Conservation (phyloP, 2,113 vertebrate species). For the Arothron firmamentum region DNA sequence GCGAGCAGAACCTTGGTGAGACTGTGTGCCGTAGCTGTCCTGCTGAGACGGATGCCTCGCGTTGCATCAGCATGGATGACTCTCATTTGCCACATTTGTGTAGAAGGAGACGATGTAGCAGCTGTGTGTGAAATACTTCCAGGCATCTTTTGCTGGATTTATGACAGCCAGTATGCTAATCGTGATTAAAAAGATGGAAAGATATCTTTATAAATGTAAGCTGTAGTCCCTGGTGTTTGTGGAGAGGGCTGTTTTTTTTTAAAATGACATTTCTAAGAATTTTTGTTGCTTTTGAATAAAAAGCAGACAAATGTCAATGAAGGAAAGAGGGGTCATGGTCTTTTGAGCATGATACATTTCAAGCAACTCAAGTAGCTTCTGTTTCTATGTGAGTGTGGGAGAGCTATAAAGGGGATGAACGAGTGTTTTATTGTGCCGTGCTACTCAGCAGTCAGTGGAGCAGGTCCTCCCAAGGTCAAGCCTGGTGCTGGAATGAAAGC, state of each 20-base stretch:
- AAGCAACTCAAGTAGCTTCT: no score
- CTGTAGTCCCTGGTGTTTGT: slow-evolving; percentile 13
- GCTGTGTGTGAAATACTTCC: neutral
- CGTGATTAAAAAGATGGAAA: no score
- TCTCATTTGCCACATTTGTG: neutral
- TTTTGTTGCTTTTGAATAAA: no score
- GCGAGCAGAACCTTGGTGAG: no score
- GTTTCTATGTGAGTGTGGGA: slow-evolving; percentile 8
- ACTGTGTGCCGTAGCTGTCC: no score
- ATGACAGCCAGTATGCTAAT: no score
- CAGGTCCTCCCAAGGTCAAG: slow-evolving; percentile 64
- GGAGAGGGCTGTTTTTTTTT: slow-evolving; percentile 27
- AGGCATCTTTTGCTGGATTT: no score
- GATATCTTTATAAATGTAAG: neutral
- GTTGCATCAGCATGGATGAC: neutral
- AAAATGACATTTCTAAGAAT: no score
- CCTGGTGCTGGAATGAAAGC: slow-evolving; percentile 65
- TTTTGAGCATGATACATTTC: neutral
- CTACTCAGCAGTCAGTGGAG: slow-evolving; percentile 42
- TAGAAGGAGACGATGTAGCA: neutral
- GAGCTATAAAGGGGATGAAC: slow-evolving; percentile 16
- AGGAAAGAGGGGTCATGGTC: slow-evolving; percentile 11
- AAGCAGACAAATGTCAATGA: slow-evolving; percentile 17
- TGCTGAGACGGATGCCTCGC: no score
- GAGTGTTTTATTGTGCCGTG: slow-evolving; percentile 38